Percentiles rank a stretch among this genome's conserved stretches.
phyloP scores from a whole-genome alignment of 2,888 invertebrate species.

The Andrena praecox region DNA sequence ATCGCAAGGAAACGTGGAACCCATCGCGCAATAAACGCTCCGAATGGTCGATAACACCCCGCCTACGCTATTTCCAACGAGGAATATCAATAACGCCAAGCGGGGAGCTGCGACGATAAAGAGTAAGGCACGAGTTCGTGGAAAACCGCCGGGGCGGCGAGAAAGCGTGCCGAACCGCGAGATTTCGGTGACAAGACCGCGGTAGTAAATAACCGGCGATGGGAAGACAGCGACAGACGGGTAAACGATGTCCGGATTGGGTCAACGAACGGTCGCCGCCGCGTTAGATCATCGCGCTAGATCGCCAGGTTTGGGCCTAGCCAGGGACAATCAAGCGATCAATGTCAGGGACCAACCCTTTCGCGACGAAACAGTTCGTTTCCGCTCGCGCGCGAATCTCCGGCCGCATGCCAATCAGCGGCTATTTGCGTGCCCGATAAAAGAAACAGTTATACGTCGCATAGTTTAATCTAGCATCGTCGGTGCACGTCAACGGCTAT shows the following conservation, averaged over 20 bases:
- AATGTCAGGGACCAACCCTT: slow-evolving; percentile 64
- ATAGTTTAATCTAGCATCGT: slow-evolving; percentile 55
- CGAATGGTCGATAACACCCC: slow-evolving; percentile 10
- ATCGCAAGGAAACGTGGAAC: background rate
- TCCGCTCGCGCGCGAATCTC: slow-evolving; percentile 58
- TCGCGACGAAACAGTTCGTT: slow-evolving; percentile 65
- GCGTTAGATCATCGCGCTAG: slow-evolving; percentile 55
- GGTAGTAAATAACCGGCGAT: slow-evolving; percentile 20
- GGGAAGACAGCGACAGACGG: slow-evolving; percentile 19
- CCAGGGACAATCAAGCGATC: slow-evolving; percentile 58
- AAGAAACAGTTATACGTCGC: slow-evolving; percentile 63
- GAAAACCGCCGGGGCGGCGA: background rate
- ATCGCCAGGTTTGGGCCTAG: slow-evolving; percentile 55
- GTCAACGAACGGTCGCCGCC: slow-evolving; percentile 61
- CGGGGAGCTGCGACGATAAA: background rate
- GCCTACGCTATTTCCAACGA: background rate
- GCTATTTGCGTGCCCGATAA: slow-evolving; percentile 59
- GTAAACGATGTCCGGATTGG: slow-evolving; percentile 41
- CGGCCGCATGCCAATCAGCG: slow-evolving; percentile 61
- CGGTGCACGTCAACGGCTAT: slow-evolving; percentile 34
- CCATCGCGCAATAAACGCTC: background rate
- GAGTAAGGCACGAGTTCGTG: background rate
- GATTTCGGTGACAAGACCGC: slow-evolving; percentile 3
- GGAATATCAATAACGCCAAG: slow-evolving; percentile 13
- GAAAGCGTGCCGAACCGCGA: background rate